These are phyloP conservation scores for Bovichtus diacanthus DNA, from an alignment of 2,797 vertebrate species.

Conservation along the genomic window DNA sequence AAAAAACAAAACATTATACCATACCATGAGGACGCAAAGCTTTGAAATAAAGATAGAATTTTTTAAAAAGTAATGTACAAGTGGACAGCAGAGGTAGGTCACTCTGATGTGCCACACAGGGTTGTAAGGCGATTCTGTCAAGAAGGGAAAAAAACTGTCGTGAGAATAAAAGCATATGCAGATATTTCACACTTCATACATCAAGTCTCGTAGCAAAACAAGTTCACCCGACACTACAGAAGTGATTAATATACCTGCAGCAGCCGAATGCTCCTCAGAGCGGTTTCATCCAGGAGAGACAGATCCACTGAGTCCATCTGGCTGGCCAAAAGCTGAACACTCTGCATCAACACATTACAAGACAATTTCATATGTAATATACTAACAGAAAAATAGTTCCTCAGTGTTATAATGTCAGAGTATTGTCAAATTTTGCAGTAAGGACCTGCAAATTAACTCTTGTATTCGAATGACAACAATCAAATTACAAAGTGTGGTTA, in stretches of 20 bases:
- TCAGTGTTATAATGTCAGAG: not conserved
- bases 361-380: not conserved
- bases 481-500: not conserved
- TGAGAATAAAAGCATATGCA: not conserved
- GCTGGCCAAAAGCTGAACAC: conserved; percentile 85
- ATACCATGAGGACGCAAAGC: not conserved
- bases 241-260: conserved; percentile 75
- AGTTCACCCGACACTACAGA: not conserved
- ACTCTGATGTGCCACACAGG: conserved; percentile 75
- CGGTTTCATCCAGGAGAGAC: conserved; percentile 78
- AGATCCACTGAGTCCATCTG: conserved; percentile 86
- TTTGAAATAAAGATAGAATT: conserved; percentile 6
- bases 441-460: not conserved
- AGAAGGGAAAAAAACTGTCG: not conserved
- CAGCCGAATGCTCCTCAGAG: conserved; percentile 77
- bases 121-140: conserved; percentile 80
- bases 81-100: conserved; percentile 32
- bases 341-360: conserved; percentile 62
- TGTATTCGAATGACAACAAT: not conserved
- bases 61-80: conserved; percentile 24
- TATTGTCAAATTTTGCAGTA: not conserved
- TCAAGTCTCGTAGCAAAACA: not conserved
- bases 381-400: not conserved
- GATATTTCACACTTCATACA: not conserved
- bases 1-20: not conserved